Conservation (phyloP, 1,140 invertebrate genomes). For the Ostrea denselamellosa region DNA sequence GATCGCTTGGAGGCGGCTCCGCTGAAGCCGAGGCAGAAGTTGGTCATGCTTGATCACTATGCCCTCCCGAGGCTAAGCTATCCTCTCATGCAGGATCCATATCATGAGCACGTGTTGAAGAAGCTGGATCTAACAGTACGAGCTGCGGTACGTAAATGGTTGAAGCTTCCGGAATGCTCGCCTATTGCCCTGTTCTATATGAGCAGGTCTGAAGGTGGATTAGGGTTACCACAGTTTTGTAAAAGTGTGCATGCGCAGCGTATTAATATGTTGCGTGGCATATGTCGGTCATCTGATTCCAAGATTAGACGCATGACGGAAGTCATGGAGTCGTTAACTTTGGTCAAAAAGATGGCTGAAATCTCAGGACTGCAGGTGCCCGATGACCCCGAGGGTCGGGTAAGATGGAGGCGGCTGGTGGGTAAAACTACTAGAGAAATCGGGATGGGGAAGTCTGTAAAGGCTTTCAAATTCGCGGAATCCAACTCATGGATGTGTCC, state of each 20-base stretch:
- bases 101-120: constrained; percentile 36
- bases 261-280: constrained; percentile 31
- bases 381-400: background rate
- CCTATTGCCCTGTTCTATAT: constrained; percentile 34
- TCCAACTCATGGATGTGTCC: constrained; percentile 30
- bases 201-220: constrained; percentile 22
- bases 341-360: constrained; percentile 3
- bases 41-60: constrained; percentile 30
- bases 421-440: background rate
- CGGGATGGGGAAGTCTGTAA: background rate
- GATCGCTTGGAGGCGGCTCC: background rate
- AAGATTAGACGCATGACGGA: constrained; percentile 49
- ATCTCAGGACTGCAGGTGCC: constrained; percentile 10
- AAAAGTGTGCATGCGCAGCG: constrained; percentile 27
- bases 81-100: constrained; percentile 28
- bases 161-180: constrained; percentile 44
- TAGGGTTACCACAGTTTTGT: constrained; percentile 39
- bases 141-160: constrained; percentile 13
- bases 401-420: constrained; percentile 27
- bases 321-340: background rate
- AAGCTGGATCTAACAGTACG: constrained; percentile 11
- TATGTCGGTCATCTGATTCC: background rate
- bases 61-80: constrained; percentile 40
- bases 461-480: background rate
- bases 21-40: constrained; percentile 34